Conservation (phyloP, 2,113 vertebrate genomes). For the Atrichornis clamosus region DNA sequence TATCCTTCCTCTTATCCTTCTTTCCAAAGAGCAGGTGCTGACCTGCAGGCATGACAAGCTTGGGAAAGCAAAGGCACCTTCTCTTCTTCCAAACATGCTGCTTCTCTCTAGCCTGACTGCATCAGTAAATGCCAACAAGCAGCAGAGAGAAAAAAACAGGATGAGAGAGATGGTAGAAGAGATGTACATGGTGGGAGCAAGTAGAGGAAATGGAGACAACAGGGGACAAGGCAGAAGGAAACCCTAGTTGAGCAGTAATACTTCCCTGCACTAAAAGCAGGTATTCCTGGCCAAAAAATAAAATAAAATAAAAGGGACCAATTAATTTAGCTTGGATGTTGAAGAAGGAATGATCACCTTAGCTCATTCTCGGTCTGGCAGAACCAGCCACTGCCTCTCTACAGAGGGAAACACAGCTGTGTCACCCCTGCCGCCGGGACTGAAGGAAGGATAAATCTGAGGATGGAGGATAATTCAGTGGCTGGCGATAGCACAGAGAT, state of each 20-base stretch:
- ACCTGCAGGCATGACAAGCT: neutral
- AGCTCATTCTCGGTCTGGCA: neutral
- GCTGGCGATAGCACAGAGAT: neutral
- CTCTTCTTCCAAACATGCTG: neutral
- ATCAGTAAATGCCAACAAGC: neutral
- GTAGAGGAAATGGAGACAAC: neutral
- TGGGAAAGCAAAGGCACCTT: neutral
- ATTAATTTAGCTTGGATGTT: no score
- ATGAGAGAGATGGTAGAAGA: neutral
- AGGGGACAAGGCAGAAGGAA: neutral
- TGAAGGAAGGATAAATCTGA: neutral
- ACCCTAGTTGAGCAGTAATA: neutral
- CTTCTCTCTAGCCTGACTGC: neutral
- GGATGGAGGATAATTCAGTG: neutral
- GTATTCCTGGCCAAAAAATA: neutral
- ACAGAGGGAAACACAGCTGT: neutral
- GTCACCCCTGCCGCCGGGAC: neutral
- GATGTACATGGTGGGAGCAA: fast-evolving
- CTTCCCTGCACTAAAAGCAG: neutral
- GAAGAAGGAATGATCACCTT: fast-evolving
- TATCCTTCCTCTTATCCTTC: neutral
- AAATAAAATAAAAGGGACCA: no score
- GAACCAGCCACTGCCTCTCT: neutral
- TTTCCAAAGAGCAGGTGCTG: neutral
- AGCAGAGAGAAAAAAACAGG: neutral